Conservation (phyloP, 2,888 invertebrate genomes). For the Melolontha melolontha region DNA sequence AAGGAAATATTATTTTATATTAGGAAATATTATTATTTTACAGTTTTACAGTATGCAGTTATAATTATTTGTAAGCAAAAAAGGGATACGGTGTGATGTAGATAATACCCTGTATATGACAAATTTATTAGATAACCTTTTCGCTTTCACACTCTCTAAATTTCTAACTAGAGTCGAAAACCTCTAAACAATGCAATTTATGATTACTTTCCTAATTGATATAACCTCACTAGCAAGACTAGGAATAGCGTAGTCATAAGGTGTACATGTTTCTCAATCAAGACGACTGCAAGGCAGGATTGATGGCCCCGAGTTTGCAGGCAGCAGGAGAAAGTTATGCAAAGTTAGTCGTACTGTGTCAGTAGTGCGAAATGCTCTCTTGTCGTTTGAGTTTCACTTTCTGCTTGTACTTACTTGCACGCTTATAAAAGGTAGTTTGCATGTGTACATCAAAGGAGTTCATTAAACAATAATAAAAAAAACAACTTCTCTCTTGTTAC, state of each 20-base stretch:
- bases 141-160: slow-evolving; percentile 5
- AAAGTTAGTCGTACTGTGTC: slow-evolving; percentile 34
- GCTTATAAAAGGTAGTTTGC: slow-evolving; percentile 16
- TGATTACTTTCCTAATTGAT: slow-evolving; percentile 16
- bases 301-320: slow-evolving; percentile 12
- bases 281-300: slow-evolving; percentile 12
- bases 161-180: neutral
- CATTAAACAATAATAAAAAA: slow-evolving; percentile 1
- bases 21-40: no score
- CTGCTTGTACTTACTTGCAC: slow-evolving; percentile 18
- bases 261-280: slow-evolving; percentile 2
- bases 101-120: no score
- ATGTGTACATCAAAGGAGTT: slow-evolving; percentile 7
- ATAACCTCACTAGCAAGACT: slow-evolving; percentile 4
- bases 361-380: slow-evolving; percentile 35
- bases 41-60: no score
- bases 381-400: slow-evolving; percentile 36
- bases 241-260: neutral
- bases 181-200: slow-evolving; percentile 20
- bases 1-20: no score
- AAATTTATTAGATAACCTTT: no score
- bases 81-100: no score
- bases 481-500: slow-evolving; percentile 9
- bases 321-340: slow-evolving; percentile 38
- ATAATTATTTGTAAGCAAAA: no score